These are phyloP conservation scores for Eciton burchellii DNA, from an alignment of 1,140 invertebrate species.

Conservation along the genomic window DNA sequence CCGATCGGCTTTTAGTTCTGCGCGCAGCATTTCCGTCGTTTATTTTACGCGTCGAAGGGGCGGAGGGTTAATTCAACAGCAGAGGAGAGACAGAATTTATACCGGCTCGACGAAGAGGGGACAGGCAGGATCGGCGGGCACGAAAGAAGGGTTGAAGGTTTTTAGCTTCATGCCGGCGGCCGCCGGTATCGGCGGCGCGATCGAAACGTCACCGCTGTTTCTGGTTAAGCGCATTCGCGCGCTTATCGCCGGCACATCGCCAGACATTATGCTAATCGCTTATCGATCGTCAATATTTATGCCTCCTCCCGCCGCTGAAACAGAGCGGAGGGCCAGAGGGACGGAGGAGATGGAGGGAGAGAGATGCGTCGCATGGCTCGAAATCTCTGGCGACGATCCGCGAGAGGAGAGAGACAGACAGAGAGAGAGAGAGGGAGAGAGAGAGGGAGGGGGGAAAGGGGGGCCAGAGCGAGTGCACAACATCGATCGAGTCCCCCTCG, in stretches of 20 bases:
- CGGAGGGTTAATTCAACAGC: constrained; percentile 20
- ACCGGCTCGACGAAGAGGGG: background rate
- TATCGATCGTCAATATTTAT: constrained; percentile 63
- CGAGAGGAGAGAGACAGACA: background rate
- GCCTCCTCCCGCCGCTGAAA: constrained; percentile 6
- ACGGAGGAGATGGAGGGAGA: background rate
- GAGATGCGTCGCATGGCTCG: background rate
- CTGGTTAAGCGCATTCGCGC: constrained; percentile 61
- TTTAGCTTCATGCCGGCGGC: constrained; percentile 45
- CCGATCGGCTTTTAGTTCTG: too few relatives aligned
- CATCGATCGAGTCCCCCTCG: constrained; percentile 40
- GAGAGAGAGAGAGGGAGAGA: too few relatives aligned
- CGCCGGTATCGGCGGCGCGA: constrained; percentile 44
- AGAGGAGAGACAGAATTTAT: constrained; percentile 21
- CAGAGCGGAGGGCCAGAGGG: background rate
- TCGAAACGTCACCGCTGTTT: constrained; percentile 66
- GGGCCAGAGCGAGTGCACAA: constrained; percentile 8
- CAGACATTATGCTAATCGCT: constrained; percentile 63
- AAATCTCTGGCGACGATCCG: constrained; percentile 46
- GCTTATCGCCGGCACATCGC: constrained; percentile 54
- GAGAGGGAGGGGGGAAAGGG: too few relatives aligned
- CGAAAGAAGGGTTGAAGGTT: constrained; percentile 56
- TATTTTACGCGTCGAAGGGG: constrained; percentile 6
- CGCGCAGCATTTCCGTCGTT: background rate
- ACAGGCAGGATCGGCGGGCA: background rate